phyloP scores from a whole-genome alignment of 2,888 invertebrate genomes.

The Dasysyrphus albostriatus region DNA sequence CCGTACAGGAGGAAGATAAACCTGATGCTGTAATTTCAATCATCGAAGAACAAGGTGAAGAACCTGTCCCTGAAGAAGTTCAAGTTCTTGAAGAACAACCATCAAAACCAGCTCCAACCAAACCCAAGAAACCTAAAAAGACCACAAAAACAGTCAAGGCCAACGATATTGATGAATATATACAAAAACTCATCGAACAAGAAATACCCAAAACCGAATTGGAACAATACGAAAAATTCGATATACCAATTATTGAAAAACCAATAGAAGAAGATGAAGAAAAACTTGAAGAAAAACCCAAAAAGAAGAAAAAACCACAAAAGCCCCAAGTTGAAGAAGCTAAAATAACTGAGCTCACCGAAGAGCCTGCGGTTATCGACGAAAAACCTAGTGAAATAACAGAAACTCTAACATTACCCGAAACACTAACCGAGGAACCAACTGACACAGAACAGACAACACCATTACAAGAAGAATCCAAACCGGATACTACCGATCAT shows the following conservation, averaged over 20 bases:
- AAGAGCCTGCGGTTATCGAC: constrained; percentile 76
- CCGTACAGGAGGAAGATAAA: constrained; percentile 80
- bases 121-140: constrained; percentile 79
- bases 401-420: constrained; percentile 77
- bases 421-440: constrained; percentile 79
- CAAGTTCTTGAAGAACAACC: constrained; percentile 62
- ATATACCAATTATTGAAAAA: constrained; percentile 80
- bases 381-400: constrained; percentile 76
- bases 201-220: constrained; percentile 82
- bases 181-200: constrained; percentile 79
- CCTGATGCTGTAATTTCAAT: constrained; percentile 80
- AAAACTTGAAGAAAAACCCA: constrained; percentile 78
- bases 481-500: constrained; percentile 81
- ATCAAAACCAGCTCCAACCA: constrained; percentile 75
- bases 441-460: constrained; percentile 84
- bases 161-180: constrained; percentile 80
- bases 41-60: constrained; percentile 78
- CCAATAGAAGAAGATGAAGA: constrained; percentile 74
- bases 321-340: constrained; percentile 75
- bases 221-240: constrained; percentile 83
- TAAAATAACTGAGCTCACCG: constrained; percentile 70
- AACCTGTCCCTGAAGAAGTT: constrained; percentile 66
- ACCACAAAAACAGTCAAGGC: constrained; percentile 81
- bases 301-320: constrained; percentile 73
- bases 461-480: constrained; percentile 81